Base-by-base conservation (phyloP, 37 sponge, comb jelly and placozoan species). In the Ephydatia muelleri region DNA sequence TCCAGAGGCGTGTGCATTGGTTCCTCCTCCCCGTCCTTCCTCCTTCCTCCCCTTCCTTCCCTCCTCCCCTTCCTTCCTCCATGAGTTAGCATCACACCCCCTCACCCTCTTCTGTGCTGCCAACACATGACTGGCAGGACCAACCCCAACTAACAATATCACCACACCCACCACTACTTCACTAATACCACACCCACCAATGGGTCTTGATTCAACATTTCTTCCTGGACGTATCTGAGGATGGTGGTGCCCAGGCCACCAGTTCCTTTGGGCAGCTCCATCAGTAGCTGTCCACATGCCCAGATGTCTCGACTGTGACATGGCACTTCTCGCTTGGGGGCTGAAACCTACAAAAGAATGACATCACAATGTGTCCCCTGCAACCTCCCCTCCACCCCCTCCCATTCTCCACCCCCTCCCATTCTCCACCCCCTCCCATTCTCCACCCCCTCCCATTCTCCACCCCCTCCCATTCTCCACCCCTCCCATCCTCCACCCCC, bases 251-350 rank as follows among this genome's bases (percentile, higher is more conserved):
- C 65, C 40, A 84, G n/a, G 40, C 49, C 66, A 36, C 5, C 70
- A 38, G 85, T 22, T 31, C 86, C 84, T n/a, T 83, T 84, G n/a
- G 77, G 12, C 0, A 79, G 34, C 12, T 73, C 47, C 19, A 86
- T 23, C 31, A 93, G 83, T 38, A 93, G 49, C 30, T 93, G 90
- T 3, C 87, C 90, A 74, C 83, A 78, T 2, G 80, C 93, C 90
- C 90, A 93, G 28, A 93, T 65, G 49, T 93, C 93, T 8, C 93
- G 30, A 39, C 87, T 33, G 38, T 86, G 90, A 68, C 48, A 40
- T 16, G 86, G 82, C 27, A 68, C 70, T 25, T 11, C 13, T 47
- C 73, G 36, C 11, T 29, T 33, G n/a, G 68, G 16, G 22, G 49
- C 57, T 9, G 78, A 65, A 25, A 33, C 57, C 57, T 57, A 14